These are phyloP conservation scores for Acanthurus lineatus DNA, from an alignment of 2,797 vertebrate species.

Conservation along the genomic window DNA sequence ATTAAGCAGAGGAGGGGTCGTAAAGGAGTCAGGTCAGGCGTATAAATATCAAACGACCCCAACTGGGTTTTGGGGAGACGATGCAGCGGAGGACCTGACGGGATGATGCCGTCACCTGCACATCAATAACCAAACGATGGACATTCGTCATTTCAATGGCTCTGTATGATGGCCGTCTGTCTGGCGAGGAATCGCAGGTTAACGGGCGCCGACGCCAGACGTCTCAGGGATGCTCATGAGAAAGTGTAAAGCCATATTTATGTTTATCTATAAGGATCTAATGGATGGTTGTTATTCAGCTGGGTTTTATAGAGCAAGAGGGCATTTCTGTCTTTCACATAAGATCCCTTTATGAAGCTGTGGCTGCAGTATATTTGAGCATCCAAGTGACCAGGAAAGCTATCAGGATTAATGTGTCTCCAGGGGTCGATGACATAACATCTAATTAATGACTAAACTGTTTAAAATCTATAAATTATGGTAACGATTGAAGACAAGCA, in stretches of 20 bases:
- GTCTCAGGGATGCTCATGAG: conserved; percentile 53
- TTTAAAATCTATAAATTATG: neutral
- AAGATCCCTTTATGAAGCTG: neutral
- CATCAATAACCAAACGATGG: conserved; percentile 59
- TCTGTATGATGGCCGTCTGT: conserved; percentile 41
- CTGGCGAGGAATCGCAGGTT: conserved; percentile 47
- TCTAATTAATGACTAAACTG: too few relatives aligned
- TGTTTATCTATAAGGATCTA: conserved; percentile 35
- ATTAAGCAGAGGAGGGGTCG: conserved; percentile 74
- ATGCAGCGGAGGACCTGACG: conserved; percentile 33
- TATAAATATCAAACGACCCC: conserved; percentile 71
- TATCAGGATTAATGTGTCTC: neutral
- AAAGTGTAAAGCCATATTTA: conserved; percentile 57
- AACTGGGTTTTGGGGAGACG: conserved; percentile 43
- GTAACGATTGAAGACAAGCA: neutral
- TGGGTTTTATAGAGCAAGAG: conserved; percentile 12
- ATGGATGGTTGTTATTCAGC: conserved; percentile 36
- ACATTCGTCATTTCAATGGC: conserved; percentile 66
- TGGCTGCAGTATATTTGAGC: neutral
- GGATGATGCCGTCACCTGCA: conserved; percentile 41
- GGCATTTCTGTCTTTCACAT: neutral
- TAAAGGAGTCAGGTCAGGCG: conserved; percentile 64
- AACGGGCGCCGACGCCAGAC: conserved; percentile 38
- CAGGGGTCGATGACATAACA: neutral
- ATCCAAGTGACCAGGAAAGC: neutral